phyloP scores from a whole-genome alignment of 1,140 invertebrate species.

The Euwallacea similis region DNA sequence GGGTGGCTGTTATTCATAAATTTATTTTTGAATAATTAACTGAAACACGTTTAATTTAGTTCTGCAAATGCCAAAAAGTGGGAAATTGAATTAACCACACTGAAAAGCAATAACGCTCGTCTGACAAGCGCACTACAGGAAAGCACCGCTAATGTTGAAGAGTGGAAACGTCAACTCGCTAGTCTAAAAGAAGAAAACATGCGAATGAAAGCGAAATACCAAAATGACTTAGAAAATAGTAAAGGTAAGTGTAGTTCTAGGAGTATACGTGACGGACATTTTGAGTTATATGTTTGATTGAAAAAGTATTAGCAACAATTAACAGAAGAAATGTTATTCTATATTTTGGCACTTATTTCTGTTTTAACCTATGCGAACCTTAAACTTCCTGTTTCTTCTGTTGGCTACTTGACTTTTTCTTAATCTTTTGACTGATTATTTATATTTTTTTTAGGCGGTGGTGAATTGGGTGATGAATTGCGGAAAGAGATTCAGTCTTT shows the following conservation, averaged over 20 bases:
- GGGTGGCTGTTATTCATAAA: no score
- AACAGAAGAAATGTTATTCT: not conserved
- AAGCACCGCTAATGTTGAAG: conserved; percentile 95
- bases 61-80: conserved; percentile 97
- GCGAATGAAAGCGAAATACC: conserved; percentile 77
- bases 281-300: not conserved
- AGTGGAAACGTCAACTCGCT: conserved; percentile 96
- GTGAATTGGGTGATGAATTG: conserved; percentile 53
- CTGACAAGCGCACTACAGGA: conserved; percentile 95
- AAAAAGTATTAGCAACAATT: not conserved
- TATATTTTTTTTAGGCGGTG: conserved; percentile 48
- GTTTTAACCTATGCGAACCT: not conserved
- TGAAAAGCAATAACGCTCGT: conserved; percentile 95
- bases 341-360: not conserved
- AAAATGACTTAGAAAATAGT: conserved; percentile 70
- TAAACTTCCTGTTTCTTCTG: not conserved
- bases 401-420: no score
- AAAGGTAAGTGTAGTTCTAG: conserved; percentile 55
- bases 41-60: conserved; percentile 59
- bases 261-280: not conserved
- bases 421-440: conserved; percentile 3
- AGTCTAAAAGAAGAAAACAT: conserved; percentile 95
- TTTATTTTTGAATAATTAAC: not conserved
- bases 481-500: conserved; percentile 66
- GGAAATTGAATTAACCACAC: conserved; percentile 94